phyloP scores from a whole-genome alignment of 1,140 invertebrate species.

The Lineus longissimus region DNA sequence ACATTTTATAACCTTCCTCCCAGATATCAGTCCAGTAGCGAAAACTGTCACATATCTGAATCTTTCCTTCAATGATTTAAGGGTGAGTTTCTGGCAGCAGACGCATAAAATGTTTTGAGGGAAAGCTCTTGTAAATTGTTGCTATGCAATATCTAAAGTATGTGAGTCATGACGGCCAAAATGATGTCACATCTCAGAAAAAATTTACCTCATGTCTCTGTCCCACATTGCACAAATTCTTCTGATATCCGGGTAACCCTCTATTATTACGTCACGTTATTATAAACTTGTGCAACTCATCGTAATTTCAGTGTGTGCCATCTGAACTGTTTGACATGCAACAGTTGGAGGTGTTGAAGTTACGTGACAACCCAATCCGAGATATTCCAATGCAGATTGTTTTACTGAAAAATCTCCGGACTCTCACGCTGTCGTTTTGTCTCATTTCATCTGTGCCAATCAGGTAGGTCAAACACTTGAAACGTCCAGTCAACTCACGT shows the following conservation, averaged over 20 bases:
- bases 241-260: too few relatives aligned
- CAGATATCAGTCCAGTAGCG: conserved; percentile 43
- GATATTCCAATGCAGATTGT: conserved; percentile 44
- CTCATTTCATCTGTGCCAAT: conserved; percentile 40
- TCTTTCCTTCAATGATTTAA: conserved; percentile 51
- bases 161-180: neutral
- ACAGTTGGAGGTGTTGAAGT: conserved; percentile 45
- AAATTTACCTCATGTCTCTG: too few relatives aligned
- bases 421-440: conserved; percentile 46
- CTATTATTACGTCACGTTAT: too few relatives aligned
- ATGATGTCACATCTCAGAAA: neutral
- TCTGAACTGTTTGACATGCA: conserved; percentile 37
- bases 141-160: neutral
- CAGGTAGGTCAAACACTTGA: conserved; percentile 25
- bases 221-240: too few relatives aligned
- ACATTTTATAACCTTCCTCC: conserved; percentile 46
- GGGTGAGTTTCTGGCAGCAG: too few relatives aligned
- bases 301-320: conserved; percentile 38
- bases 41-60: conserved; percentile 47
- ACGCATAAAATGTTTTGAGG: too few relatives aligned
- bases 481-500: neutral
- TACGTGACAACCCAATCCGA: conserved; percentile 48
- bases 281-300: too few relatives aligned
- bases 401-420: conserved; percentile 35
- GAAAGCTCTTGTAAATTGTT: too few relatives aligned